A percentile compares a stretch with the other conserved stretches of the same genome.
phyloP scores from a whole-genome alignment of 2,113 vertebrate genomes.

The Pachycephala philippinensis region DNA sequence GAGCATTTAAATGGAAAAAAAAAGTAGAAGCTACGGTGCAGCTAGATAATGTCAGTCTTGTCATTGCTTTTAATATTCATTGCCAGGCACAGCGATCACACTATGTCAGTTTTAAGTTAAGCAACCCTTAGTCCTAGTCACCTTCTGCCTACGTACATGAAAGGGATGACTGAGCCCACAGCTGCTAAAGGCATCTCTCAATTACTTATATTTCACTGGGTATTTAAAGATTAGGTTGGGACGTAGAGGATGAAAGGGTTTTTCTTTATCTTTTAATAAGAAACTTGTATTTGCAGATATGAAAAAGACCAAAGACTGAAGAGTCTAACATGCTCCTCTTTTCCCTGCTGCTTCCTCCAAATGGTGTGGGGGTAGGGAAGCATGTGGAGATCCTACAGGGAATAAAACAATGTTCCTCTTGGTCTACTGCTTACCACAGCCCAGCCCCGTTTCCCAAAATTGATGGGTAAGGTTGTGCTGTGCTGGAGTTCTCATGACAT shows the following conservation, averaged over 20 bases:
- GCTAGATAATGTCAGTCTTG: constrained; percentile 41
- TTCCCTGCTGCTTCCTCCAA: background rate
- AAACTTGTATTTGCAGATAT: constrained; percentile 29
- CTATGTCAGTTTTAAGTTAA: constrained; percentile 41
- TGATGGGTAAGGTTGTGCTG: constrained; percentile 21
- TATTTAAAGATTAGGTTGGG: constrained; percentile 35
- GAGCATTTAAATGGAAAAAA: background rate
- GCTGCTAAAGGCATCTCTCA: constrained; percentile 30
- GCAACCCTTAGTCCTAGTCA: constrained; percentile 4
- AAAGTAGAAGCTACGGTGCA: background rate
- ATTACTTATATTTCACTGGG: constrained; percentile 41
- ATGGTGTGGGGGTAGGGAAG: background rate
- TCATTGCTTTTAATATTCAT: constrained; percentile 49
- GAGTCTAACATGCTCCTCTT: background rate
- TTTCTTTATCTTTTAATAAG: constrained; percentile 60
- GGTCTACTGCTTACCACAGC: constrained; percentile 20
- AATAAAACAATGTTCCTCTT: constrained; percentile 11
- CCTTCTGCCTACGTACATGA: constrained; percentile 33
- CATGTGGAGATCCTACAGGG: background rate
- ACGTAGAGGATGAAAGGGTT: constrained; percentile 13
- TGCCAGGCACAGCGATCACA: constrained; percentile 1
- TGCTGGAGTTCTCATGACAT: constrained; percentile 30
- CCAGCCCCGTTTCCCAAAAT: constrained; percentile 31
- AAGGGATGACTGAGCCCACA: constrained; percentile 32
- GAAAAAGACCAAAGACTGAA: background rate